Base-by-base conservation (phyloP, 2,888 invertebrate genomes). In the Stegana nigrithorax region DNA sequence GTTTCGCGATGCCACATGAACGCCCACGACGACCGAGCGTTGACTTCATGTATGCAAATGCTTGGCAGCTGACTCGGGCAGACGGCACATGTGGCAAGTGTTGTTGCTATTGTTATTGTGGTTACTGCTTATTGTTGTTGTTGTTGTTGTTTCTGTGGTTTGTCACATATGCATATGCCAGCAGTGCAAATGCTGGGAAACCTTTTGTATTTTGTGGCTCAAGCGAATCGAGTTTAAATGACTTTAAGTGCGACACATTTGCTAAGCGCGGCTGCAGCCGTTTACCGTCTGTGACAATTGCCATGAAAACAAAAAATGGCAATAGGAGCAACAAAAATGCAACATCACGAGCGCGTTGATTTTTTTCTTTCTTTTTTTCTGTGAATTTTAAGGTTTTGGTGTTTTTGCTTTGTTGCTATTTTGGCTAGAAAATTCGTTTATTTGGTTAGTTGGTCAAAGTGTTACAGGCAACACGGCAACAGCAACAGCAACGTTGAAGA, bases 171-270 rank as follows among this genome's bases (percentile, higher is more conserved):
- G 25, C n/a, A n/a, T n/a, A n/a, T n/a, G n/a, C n/a, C n/a, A n/a
- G n/a, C n/a, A n/a, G n/a, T n/a, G n/a, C 26, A 50, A 50, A 50
- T 23, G 17, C 26, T 8, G n/a, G 23, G 23, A 17, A 45, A 21
- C 6, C n/a, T n/a, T n/a, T n/a, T n/a, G n/a, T n/a, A n/a, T n/a
- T n/a, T n/a, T n/a, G n/a, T n/a, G n/a, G n/a, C n/a, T n/a, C n/a
- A n/a, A n/a, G n/a, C n/a, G n/a, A n/a, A n/a, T n/a, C n/a, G n/a
- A 45, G 4, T 10, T 50, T 26, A 80, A 76, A 69, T 70, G 78
- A 64, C 78, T 78, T 80, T 72, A 80, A 75, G 75, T 74, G 80
- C 78, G 74, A 76, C 78, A 78, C 72, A 80, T 79, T 79, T 75
- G 66, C 75, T 67, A 62, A 69, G 74, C 65, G 61, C 59, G 72